Percentiles rank a stretch among this genome's conserved stretches.
phyloP scores from a whole-genome alignment of 2,888 invertebrate species.

The Chelonus formosanus region DNA sequence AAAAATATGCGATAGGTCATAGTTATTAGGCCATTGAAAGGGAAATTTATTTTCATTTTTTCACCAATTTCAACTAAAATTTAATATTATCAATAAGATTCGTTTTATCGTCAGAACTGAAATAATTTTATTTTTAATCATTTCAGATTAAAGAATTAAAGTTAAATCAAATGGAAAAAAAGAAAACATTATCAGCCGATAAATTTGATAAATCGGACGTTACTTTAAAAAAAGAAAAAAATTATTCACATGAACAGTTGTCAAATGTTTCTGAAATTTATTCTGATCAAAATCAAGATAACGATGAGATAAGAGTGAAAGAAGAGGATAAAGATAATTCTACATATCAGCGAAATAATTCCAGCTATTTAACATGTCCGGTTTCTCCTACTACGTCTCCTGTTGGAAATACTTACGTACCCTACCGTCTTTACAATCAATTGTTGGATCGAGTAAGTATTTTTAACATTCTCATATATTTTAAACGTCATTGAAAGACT shows the following conservation, averaged over 20 bases:
- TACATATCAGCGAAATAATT: constrained; percentile 41
- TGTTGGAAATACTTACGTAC: constrained; percentile 56
- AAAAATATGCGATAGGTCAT: too few relatives aligned
- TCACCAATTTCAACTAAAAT: too few relatives aligned
- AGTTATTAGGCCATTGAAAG: too few relatives aligned
- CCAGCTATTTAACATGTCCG: constrained; percentile 37
- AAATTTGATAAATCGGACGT: constrained; percentile 54
- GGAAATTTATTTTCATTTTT: too few relatives aligned
- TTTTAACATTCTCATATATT: background rate
- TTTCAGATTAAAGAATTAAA: constrained; percentile 59
- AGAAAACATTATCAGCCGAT: constrained; percentile 50
- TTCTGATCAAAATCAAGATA: constrained; percentile 47
- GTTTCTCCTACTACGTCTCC: constrained; percentile 40
- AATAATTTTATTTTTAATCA: constrained; percentile 4
- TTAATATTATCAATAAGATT: too few relatives aligned
- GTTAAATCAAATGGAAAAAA: constrained; percentile 59
- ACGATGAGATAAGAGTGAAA: constrained; percentile 42
- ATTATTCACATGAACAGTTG: constrained; percentile 38
- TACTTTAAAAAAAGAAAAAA: constrained; percentile 51
- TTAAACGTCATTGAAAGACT: too few relatives aligned
- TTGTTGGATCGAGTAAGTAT: constrained; percentile 58
- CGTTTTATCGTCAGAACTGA: background rate
- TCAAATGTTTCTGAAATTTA: constrained; percentile 44
- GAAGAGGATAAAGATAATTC: constrained; percentile 48
- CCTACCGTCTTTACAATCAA: constrained; percentile 60